These are phyloP conservation scores for Xylocopa sonorina DNA, from an alignment of 1,140 invertebrate species.

Conservation along the genomic window DNA sequence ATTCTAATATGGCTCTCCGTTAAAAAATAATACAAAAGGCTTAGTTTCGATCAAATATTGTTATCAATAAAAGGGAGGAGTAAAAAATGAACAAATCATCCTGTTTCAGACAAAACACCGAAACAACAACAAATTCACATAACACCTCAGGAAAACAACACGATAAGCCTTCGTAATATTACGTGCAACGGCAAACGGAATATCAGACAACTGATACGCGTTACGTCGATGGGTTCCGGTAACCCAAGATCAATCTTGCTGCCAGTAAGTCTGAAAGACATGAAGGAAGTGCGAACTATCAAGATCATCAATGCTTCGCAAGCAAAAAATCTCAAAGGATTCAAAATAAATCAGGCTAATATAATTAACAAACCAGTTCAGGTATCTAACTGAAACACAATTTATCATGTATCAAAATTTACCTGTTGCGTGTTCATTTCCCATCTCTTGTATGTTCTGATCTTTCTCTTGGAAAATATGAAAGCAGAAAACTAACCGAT, in stretches of 20 bases:
- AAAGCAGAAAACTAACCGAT: background rate
- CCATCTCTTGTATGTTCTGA: background rate
- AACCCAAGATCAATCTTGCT: constrained; percentile 86
- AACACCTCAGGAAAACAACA: constrained; percentile 45
- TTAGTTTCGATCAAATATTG: too few relatives aligned
- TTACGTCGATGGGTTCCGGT: constrained; percentile 76
- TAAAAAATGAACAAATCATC: background rate
- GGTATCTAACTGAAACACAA: too few relatives aligned
- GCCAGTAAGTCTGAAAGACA: constrained; percentile 86
- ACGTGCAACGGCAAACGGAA: constrained; percentile 68
- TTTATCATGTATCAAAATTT: too few relatives aligned
- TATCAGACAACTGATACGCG: constrained; percentile 76
- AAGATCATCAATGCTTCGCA: constrained; percentile 88
- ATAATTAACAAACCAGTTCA: constrained; percentile 75
- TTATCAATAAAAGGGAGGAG: background rate
- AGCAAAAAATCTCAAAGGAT: constrained; percentile 74
- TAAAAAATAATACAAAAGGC: too few relatives aligned
- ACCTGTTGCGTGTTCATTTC: background rate
- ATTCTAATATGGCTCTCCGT: too few relatives aligned
- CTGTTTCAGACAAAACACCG: constrained; percentile 35
- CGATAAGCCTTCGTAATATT: constrained; percentile 71
- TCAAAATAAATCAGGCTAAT: constrained; percentile 75
- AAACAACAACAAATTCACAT: constrained; percentile 44
- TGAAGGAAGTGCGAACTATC: constrained; percentile 86
- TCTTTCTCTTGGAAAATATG: background rate